Evolutionary conservation across 1,140 invertebrate species (phyloP).

Genomic region (Anastatus disparis): DNA sequence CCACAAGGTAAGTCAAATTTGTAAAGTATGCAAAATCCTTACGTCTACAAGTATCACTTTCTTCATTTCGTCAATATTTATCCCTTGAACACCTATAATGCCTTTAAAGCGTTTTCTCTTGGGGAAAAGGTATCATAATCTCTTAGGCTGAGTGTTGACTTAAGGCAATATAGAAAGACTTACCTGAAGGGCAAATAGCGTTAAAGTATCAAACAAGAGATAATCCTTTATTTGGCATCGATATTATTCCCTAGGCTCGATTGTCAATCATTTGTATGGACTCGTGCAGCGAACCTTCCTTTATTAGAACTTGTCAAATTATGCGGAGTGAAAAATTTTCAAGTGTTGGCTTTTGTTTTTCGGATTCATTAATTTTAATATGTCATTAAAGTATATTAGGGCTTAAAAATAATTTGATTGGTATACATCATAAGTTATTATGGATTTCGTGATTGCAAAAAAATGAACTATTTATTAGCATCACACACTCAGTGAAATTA

Average conservation of each 20-base stretch:
- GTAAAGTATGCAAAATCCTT: no score
- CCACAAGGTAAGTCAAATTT: neutral
- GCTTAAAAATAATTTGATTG: no score
- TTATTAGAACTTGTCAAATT: slow-evolving; percentile 14
- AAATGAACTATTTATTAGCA: no score
- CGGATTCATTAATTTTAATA: neutral
- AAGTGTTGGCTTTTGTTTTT: neutral
- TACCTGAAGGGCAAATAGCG: neutral
- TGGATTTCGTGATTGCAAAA: no score
- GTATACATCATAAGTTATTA: no score
- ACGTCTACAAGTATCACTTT: slow-evolving; percentile 9
- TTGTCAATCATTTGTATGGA: neutral
- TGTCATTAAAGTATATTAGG: no score
- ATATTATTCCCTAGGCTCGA: slow-evolving; percentile 22
- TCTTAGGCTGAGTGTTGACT: neutral
- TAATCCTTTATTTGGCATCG: slow-evolving; percentile 26
- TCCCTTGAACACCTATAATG: slow-evolving; percentile 9
- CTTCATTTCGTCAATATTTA: slow-evolving; percentile 45
- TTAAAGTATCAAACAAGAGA: slow-evolving; percentile 24
- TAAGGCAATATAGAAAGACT: neutral
- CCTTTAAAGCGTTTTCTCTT: neutral
- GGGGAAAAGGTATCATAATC: slow-evolving; percentile 20
- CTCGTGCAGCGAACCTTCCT: neutral
- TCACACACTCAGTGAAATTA: no score
- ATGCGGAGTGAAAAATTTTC: slow-evolving; percentile 5